Evolutionary conservation across 2,888 invertebrate genomes (phyloP), one percentile per base, ranked within the genome.

Genomic region (Nemapogon koenigi): DNA sequence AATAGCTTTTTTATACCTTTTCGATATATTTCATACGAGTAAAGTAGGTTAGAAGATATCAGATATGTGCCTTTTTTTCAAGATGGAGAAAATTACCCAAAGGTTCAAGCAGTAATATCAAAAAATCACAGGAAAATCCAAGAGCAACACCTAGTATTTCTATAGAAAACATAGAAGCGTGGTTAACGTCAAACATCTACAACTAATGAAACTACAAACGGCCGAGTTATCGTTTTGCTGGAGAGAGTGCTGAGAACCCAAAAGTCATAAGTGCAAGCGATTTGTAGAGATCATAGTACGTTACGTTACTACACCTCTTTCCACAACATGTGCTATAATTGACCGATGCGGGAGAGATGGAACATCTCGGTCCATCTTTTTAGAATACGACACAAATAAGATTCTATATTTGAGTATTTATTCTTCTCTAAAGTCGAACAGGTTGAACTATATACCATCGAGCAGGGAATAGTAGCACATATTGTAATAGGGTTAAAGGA

Each of bases 341-440:
- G 75, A 72, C 65, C 78, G 71, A 75, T 70, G 76, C 73, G 75
- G 78, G 78, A 78, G 78, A 76, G 73, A 69, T 75, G 71, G 72
- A 71, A 72, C 72, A 76, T 72, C 72, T 68, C 71, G 63, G 73
- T 73, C 68, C 73, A 78, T 76, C 76, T 76, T 78, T 78, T 76
- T 78, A 76, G 76, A 76, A 75, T 72, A 72, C 71, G 68, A 76
- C 76, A 75, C 73, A 75, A 78, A 78, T 78, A 78, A 75, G 75
- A 64, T 75, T 76, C 76, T 78, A 78, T 73, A 73, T 76, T 76
- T 70, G 75, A 61, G 70, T 66, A 70, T 73, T 69, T 71, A 71
- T 70, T 72, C 69, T 58, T 68, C 62, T 25, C 61, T 58, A 60
- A 62, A 62, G 65, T 60, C 53, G 59, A 65, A 59, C 64, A 65